Conservation (phyloP, 2,113 vertebrate species). For the Bostrychus sinensis region DNA sequence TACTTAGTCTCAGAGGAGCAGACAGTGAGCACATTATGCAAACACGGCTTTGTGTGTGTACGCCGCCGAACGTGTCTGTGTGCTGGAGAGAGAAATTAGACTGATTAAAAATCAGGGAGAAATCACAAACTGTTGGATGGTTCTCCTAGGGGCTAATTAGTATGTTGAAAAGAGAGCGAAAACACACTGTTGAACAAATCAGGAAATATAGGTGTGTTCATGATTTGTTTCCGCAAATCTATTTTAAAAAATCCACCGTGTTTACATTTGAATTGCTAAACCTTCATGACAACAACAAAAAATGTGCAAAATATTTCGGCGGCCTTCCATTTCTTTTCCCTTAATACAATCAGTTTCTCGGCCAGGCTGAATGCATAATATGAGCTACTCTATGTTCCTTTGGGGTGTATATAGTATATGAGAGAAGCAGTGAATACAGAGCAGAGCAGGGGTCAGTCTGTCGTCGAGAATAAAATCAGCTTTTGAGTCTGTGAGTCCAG, state of each 20-base stretch:
- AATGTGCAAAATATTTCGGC: conserved; percentile 14
- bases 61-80: conserved; percentile 67
- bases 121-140: conserved; percentile 78
- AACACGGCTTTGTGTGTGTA: conserved; percentile 70
- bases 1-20: conserved; percentile 74
- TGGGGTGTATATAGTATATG: conserved; percentile 10
- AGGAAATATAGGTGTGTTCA: conserved; percentile 53
- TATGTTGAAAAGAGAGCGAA: conserved; percentile 65
- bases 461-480: conserved; percentile 33
- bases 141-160: conserved; percentile 80
- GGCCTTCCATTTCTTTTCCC: not conserved
- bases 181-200: conserved; percentile 70
- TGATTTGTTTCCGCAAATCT: conserved; percentile 45
- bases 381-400: conserved; percentile 14
- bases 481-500: conserved; percentile 50
- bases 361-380: conserved; percentile 34
- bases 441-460: conserved; percentile 32
- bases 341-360: conserved; percentile 29
- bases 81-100: conserved; percentile 76
- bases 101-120: conserved; percentile 78
- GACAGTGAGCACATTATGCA: conserved; percentile 78
- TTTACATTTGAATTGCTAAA: conserved; percentile 46
- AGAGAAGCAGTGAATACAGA: conserved; percentile 28
- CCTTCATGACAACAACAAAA: not conserved
- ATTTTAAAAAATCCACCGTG: conserved; percentile 37